These are phyloP conservation scores for Benitochromis conjunctus DNA, from an alignment of 2,113 vertebrate genomes.

Conservation along the genomic window DNA sequence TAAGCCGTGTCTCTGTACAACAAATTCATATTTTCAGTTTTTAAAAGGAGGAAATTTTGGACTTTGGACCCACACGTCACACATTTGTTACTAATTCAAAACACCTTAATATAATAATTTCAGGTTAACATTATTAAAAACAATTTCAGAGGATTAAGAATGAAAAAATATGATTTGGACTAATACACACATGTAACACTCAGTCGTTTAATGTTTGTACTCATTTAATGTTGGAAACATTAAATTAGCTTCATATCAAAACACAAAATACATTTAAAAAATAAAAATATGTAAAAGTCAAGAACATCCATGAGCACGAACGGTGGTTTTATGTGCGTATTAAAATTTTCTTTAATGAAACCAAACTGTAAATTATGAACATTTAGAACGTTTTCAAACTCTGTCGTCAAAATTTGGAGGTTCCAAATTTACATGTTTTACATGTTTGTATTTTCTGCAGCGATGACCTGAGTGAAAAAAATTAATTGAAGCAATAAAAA, in stretches of 20 bases:
- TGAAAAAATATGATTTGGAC: background rate
- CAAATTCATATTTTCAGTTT: background rate
- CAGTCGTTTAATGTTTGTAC: too few relatives aligned
- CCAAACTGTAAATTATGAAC: accelerated
- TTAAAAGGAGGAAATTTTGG: background rate
- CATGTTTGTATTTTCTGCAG: background rate
- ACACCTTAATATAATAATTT: background rate
- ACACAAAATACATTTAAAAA: too few relatives aligned
- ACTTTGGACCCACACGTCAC: background rate
- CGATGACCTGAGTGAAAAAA: background rate
- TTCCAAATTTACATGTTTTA: background rate
- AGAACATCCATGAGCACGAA: too few relatives aligned
- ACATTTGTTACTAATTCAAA: background rate
- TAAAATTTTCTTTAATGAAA: background rate
- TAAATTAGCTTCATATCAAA: too few relatives aligned
- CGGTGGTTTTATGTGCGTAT: background rate
- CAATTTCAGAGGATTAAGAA: background rate
- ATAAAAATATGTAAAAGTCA: background rate
- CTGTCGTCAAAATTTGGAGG: too few relatives aligned
- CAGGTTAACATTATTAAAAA: accelerated
- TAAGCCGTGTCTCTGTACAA: accelerated
- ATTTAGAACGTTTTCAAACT: background rate
- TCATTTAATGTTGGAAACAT: too few relatives aligned
- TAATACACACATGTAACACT: background rate
- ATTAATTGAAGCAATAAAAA: background rate